Evolutionary conservation across 2,888 invertebrate genomes (phyloP).

Genomic region (Eugnorisma glareosa): DNA sequence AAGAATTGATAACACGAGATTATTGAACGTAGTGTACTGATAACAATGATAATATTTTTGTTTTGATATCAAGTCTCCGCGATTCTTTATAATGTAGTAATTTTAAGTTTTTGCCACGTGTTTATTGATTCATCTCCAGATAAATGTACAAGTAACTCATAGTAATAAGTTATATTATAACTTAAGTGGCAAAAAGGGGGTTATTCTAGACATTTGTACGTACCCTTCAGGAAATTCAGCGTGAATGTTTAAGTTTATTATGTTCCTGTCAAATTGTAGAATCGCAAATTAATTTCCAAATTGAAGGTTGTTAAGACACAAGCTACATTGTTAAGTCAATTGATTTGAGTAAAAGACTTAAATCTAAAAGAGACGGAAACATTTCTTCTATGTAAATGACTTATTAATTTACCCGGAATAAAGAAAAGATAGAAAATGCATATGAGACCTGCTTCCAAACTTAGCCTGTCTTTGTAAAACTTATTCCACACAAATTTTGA

Average conservation of each 20-base stretch:
- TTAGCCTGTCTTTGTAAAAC: not conserved
- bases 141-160: too few relatives aligned
- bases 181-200: not conserved
- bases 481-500: not conserved
- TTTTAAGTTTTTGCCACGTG: not conserved
- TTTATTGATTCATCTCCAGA: too few relatives aligned
- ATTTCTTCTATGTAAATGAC: not conserved
- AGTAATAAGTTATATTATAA: too few relatives aligned
- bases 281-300: not conserved
- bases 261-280: not conserved
- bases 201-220: not conserved
- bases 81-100: conserved; percentile 5
- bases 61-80: conserved; percentile 35
- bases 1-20: conserved; percentile 45
- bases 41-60: conserved; percentile 51
- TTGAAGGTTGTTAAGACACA: not conserved
- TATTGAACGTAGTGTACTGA: conserved; percentile 42
- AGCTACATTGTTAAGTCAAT: not conserved
- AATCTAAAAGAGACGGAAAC: too few relatives aligned
- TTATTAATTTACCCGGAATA: not conserved
- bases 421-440: not conserved
- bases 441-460: not conserved
- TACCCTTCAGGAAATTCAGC: not conserved
- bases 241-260: not conserved
- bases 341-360: not conserved